Conservation (phyloP, 2,113 vertebrate species). For the Dascyllus trimaculatus region DNA sequence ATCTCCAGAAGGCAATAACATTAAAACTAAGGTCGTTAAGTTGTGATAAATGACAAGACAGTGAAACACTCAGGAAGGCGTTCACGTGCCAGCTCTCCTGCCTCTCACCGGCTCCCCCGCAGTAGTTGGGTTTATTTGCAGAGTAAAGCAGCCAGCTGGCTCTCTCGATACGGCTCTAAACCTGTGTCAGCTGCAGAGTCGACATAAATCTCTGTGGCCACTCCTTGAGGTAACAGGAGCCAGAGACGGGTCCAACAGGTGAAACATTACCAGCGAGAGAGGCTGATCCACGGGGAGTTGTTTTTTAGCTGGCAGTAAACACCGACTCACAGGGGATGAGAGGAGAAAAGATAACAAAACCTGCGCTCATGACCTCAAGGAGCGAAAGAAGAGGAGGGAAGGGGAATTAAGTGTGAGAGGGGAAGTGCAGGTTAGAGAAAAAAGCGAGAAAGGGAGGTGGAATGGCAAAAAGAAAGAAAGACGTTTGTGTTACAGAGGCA, state of each 20-base stretch:
- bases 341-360: conserved; percentile 40
- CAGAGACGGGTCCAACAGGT: conserved; percentile 62
- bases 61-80: conserved; percentile 34
- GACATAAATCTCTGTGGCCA: conserved; percentile 68
- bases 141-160: conserved; percentile 71
- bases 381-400: neutral
- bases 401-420: neutral
- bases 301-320: conserved; percentile 51
- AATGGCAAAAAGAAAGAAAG: neutral
- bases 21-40: conserved; percentile 73
- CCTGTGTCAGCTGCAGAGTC: conserved; percentile 64
- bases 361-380: conserved; percentile 29
- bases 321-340: conserved; percentile 37
- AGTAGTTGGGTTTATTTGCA: conserved; percentile 64
- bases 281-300: conserved; percentile 34
- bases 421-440: neutral
- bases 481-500: neutral
- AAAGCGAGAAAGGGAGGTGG: neutral
- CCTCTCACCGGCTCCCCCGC: conserved; percentile 31
- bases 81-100: conserved; percentile 57
- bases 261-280: conserved; percentile 40
- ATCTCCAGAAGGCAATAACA: conserved; percentile 75
- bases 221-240: conserved; percentile 52
- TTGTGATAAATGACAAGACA: conserved; percentile 70
- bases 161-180: conserved; percentile 58